Percentiles rank a stretch among this genome's conserved stretches.
These are phyloP conservation scores for Bombycilla garrulus DNA, from an alignment of 2,113 vertebrate species.

Conservation along the genomic window DNA sequence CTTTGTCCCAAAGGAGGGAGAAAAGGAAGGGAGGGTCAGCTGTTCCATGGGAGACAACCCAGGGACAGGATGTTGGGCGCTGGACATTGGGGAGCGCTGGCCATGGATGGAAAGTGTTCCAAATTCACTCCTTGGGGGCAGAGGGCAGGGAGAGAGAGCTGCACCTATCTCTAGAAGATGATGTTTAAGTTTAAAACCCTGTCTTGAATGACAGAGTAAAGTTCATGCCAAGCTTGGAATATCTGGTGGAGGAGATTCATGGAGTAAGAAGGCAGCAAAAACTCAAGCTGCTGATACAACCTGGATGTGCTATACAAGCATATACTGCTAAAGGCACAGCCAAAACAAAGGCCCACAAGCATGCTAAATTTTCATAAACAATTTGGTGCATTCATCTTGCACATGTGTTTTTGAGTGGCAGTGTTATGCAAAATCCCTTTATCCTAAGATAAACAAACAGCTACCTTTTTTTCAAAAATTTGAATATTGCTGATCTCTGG, in stretches of 20 bases:
- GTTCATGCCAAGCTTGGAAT: background rate
- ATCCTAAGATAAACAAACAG: background rate
- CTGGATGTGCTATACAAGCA: background rate
- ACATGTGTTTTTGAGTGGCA: background rate
- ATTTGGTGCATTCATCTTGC: background rate
- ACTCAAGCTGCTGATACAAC: background rate
- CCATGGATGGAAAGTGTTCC: background rate
- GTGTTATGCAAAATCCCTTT: background rate
- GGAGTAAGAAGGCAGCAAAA: background rate
- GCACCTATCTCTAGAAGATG: background rate
- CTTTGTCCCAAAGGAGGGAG: background rate
- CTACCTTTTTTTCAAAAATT: background rate
- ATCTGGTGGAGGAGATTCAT: background rate
- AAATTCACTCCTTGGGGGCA: background rate
- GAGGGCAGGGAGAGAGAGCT: background rate
- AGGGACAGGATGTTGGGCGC: background rate
- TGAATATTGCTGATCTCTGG: background rate
- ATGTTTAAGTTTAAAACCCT: background rate
- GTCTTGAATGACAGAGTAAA: background rate
- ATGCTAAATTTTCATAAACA: background rate
- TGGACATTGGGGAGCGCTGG: fast-evolving
- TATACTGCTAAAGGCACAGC: background rate
- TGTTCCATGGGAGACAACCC: background rate
- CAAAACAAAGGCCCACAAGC: background rate
- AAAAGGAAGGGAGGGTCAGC: background rate